These are phyloP conservation scores for Potamarius usumacintae DNA, from an alignment of 2,113 vertebrate genomes.

Conservation along the genomic window DNA sequence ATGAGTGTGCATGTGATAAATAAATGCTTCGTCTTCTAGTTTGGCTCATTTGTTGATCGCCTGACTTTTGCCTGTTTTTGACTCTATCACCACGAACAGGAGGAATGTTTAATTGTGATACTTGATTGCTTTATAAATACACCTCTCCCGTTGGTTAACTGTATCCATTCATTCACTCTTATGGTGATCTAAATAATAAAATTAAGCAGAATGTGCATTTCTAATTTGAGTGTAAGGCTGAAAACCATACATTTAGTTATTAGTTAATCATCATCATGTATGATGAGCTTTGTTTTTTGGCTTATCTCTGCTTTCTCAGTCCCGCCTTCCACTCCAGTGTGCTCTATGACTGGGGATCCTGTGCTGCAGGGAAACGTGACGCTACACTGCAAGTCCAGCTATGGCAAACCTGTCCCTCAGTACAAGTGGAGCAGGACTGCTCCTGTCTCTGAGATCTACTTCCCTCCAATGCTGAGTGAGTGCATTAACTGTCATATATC, in stretches of 20 bases:
- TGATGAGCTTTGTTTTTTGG: neutral
- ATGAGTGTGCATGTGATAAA: no score
- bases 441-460: constrained; percentile 77
- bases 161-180: neutral
- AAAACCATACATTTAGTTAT: neutral
- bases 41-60: no score
- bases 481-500: constrained; percentile 50
- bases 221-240: neutral
- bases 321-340: constrained; percentile 81
- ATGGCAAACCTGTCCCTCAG: constrained; percentile 80
- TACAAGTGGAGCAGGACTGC: constrained; percentile 83
- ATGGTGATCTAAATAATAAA: neutral
- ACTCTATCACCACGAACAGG: neutral
- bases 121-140: neutral
- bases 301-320: constrained; percentile 68
- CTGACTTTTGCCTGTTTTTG: neutral
- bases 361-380: constrained; percentile 81
- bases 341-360: constrained; percentile 74
- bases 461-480: constrained; percentile 80
- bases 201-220: neutral
- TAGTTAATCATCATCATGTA: neutral
- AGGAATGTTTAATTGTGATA: neutral
- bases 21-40: no score
- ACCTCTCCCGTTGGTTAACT: neutral
- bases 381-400: constrained; percentile 80